Evolutionary conservation across 2,797 vertebrate genomes (phyloP), one percentile per base, ranked within the genome.

Genomic region (Melanotaenia trifasciata): DNA sequence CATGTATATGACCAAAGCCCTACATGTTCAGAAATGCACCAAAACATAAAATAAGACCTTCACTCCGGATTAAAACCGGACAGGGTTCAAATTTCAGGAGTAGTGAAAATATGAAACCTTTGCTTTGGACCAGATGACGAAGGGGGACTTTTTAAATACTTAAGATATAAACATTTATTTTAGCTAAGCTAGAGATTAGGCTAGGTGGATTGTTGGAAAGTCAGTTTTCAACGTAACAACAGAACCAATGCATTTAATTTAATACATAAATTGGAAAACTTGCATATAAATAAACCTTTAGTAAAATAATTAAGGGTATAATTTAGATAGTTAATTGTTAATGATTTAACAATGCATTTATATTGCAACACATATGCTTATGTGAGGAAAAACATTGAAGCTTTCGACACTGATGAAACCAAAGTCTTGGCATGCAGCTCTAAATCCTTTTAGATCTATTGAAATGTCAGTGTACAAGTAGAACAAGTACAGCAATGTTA

Each of bases 21-120:
- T 67, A 32, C 43, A 26, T 60, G 32, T 56, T 30, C 16, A 57
- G 69, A 63, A 64, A 69, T 78, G 35, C 50, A 70, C 40, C 47
- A 43, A 35, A 50, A 54, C 20, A 54, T 11, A 54, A 28, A 24
- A 13, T 30, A 36, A 30, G 12, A n/a, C 11, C 20, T 54, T 12
- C 26, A 26, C 64, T 57, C 12, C 24, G n/a, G 53, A 40, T 30
- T 45, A 28, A 18, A 26, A 11, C 16, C 24, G 54, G 14, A 4
- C 8, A 11, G 18, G 33, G 9, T 22, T 58, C 20, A 67, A n/a
- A 24, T 45, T 45, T 68, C n/a, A 68, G 40, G 45, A 50, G 16
- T 5, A 12, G 26, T 13, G 35, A 50, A 20, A 47, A 50, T 47
- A 35, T 24, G 16, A 33, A 58, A 58, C 26, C 22, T 45, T 22